Conservation (phyloP, 64 coral and sea anemone species). For the Stichodactyla mertensii region DNA sequence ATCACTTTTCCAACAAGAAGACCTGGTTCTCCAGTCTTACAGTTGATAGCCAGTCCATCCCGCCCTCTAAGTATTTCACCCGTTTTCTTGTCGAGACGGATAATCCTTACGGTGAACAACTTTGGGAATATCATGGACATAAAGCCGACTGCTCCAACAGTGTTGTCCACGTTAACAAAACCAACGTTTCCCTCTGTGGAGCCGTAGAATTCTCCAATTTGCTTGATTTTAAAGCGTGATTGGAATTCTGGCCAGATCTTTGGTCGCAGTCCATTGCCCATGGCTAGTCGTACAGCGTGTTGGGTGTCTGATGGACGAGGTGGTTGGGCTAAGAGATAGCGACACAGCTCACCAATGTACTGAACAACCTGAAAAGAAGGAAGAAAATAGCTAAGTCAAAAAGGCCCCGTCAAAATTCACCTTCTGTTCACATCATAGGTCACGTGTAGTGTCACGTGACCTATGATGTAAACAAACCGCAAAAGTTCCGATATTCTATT, state of each 20-base stretch:
- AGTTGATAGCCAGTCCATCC: constrained; percentile 61
- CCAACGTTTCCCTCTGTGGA: constrained; percentile 77
- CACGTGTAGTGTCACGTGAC: too few relatives aligned
- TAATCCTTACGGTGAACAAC: constrained; percentile 31
- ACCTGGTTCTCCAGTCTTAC: constrained; percentile 60
- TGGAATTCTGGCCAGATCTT: constrained; percentile 92
- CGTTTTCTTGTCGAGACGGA: constrained; percentile 62
- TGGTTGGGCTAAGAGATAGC: constrained; percentile 87
- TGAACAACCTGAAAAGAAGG: constrained; percentile 35
- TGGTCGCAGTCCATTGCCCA: constrained; percentile 77
- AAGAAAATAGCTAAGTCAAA: neutral
- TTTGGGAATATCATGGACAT: constrained; percentile 34
- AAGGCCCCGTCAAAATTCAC: too few relatives aligned
- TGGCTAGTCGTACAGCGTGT: constrained; percentile 63
- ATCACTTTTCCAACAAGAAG: constrained; percentile 39
- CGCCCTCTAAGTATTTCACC: constrained; percentile 58
- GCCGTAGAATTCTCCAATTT: constrained; percentile 89
- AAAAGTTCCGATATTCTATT: too few relatives aligned
- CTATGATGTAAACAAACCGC: too few relatives aligned
- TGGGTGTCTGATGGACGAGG: constrained; percentile 53
- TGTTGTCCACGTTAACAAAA: constrained; percentile 57
- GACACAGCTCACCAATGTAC: constrained; percentile 93
- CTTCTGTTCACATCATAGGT: too few relatives aligned
- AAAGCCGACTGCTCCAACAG: constrained; percentile 64
- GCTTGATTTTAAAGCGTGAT: constrained; percentile 65